Evolutionary conservation across 2,888 invertebrate species (phyloP).

Genomic region (Carcina quercana): DNA sequence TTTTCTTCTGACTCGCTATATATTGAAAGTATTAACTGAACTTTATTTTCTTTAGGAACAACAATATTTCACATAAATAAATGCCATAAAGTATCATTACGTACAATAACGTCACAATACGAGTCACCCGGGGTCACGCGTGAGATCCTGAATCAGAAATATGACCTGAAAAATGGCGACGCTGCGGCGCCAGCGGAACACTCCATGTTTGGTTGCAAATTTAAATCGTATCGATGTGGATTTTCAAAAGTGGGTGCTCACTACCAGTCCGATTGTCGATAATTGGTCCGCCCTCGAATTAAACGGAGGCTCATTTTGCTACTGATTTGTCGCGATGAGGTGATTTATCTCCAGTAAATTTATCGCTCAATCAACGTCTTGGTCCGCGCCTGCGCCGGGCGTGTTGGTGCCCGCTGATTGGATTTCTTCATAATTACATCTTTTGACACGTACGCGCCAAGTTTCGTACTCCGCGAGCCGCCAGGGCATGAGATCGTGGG

Average conservation of each 20-base stretch:
- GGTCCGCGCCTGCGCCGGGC: conserved; percentile 32
- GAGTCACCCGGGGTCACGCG: conserved; percentile 34
- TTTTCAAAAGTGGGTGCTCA: neutral
- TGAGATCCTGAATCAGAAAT: conserved; percentile 55
- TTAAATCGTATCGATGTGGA: conserved; percentile 1
- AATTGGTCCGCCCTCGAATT: conserved; percentile 33
- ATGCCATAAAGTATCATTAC: conserved; percentile 12
- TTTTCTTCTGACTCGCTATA: no score
- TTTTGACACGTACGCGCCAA: conserved; percentile 72
- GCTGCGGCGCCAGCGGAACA: conserved; percentile 37
- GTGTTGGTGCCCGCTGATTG: conserved; percentile 56
- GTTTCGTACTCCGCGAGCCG: conserved; percentile 64
- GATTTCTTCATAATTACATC: conserved; percentile 74
- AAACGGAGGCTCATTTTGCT: conserved; percentile 42
- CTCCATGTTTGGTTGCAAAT: conserved; percentile 10
- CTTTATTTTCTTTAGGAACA: no score
- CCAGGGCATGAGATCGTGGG: conserved; percentile 68
- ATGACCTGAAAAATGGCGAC: conserved; percentile 50
- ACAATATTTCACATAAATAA: conserved; percentile 10
- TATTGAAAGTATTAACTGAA: no score
- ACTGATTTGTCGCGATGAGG: conserved; percentile 62
- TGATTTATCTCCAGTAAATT: conserved; percentile 68
- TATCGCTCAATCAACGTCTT: conserved; percentile 66
- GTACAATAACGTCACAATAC: conserved; percentile 13
- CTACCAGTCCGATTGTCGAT: no score